These are phyloP conservation scores for Cyclopterus lumpus DNA, from an alignment of 2,797 vertebrate species.

Conservation along the genomic window DNA sequence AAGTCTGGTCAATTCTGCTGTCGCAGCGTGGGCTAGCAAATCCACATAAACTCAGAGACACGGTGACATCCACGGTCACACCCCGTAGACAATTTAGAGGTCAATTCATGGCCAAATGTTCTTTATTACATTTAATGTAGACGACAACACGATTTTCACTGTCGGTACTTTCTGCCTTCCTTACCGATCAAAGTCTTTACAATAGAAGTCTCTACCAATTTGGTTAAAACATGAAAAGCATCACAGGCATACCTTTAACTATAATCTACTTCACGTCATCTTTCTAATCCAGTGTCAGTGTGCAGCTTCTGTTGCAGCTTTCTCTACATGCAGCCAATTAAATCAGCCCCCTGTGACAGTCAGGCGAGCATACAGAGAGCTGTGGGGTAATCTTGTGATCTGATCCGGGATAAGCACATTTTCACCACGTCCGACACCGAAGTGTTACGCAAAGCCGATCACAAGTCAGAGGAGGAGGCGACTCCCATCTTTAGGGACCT, in stretches of 20 bases:
- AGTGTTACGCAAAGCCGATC: slow-evolving; percentile 16
- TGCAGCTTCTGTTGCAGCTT: slow-evolving; percentile 25
- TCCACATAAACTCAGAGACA: not conserved
- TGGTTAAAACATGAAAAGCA: slow-evolving; percentile 1
- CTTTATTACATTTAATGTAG: too few species aligned
- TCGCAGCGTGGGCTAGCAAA: not conserved
- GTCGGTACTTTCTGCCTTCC: not conserved
- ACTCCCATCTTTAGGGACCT: slow-evolving; percentile 20
- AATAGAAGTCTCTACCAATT: not conserved
- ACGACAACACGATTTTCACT: too few species aligned
- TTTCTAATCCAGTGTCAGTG: slow-evolving; percentile 6
- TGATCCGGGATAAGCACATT: slow-evolving; percentile 42
- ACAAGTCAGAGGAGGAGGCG: slow-evolving; percentile 11
- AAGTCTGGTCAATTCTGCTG: not conserved
- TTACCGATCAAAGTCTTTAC: not conserved
- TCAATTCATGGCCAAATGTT: not conserved
- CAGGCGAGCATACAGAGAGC: slow-evolving; percentile 1
- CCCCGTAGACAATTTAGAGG: not conserved
- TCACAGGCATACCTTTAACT: not conserved
- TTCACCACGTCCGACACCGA: slow-evolving; percentile 19
- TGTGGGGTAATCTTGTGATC: slow-evolving; percentile 29
- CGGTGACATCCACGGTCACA: not conserved
- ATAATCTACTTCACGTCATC: slow-evolving; percentile 8
- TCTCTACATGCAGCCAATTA: slow-evolving; percentile 31
- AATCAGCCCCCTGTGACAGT: slow-evolving; percentile 41